A percentile compares a stretch with the other conserved stretches of the same genome.
Conservation (phyloP, 2,888 invertebrate genomes). For the Agonum fuliginosum region DNA sequence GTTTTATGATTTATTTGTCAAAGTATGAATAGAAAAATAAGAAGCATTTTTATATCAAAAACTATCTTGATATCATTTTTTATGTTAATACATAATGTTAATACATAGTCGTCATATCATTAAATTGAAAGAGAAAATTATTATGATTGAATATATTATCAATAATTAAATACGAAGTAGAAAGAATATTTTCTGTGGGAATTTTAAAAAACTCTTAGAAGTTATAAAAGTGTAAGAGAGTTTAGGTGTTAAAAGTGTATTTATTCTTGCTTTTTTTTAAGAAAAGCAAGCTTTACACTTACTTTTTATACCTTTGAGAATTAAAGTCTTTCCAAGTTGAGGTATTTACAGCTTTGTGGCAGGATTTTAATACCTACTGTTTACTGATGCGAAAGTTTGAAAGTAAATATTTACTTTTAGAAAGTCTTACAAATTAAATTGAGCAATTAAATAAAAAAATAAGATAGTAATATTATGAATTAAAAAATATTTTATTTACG, state of each 20-base stretch:
- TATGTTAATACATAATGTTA: no score
- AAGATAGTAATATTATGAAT: no score
- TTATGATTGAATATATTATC: no score
- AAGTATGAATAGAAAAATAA: no score
- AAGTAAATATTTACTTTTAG: slow-evolving; percentile 32
- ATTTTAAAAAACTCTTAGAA: slow-evolving; percentile 23
- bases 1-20: no score
- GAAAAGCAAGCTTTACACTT: slow-evolving; percentile 22
- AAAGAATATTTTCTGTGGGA: background rate
- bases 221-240: slow-evolving; percentile 22
- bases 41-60: no score
- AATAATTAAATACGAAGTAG: no score
- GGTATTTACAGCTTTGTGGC: slow-evolving; percentile 10
- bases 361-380: slow-evolving; percentile 10
- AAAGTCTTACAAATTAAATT: slow-evolving; percentile 1
- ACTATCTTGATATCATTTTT: no score
- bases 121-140: no score
- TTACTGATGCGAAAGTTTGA: slow-evolving; percentile 1
- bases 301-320: slow-evolving; percentile 27
- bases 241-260: slow-evolving; percentile 26
- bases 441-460: background rate
- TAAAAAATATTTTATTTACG: no score
- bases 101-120: no score
- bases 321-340: slow-evolving; percentile 26
- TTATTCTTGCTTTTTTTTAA: slow-evolving; percentile 11